Percentiles rank a stretch among this genome's conserved stretches.
Conservation (phyloP, 2,888 invertebrate species). For the Drosophila seclusa region DNA sequence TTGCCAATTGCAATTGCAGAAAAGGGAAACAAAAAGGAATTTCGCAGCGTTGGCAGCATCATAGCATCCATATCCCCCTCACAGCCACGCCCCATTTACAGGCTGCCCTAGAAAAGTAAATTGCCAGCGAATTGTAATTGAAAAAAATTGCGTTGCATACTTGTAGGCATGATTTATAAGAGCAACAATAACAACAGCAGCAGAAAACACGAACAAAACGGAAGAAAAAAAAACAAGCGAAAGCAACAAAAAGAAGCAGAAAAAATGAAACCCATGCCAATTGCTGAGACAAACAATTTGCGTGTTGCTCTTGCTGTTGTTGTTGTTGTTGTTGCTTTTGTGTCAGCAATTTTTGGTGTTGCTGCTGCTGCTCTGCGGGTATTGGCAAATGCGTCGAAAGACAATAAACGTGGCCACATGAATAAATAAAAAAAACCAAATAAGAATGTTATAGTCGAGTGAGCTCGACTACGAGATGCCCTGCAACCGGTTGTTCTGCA, state of each 20-base stretch:
- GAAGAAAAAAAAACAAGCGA: background rate
- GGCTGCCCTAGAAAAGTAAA: constrained; percentile 13
- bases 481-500: background rate
- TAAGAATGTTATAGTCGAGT: background rate
- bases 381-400: constrained; percentile 66
- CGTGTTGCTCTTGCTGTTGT: constrained; percentile 21
- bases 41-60: constrained; percentile 14
- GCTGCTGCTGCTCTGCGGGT: constrained; percentile 26
- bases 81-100: background rate
- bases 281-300: constrained; percentile 69
- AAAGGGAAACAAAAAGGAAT: constrained; percentile 10
- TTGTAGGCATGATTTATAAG: constrained; percentile 55
- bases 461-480: background rate
- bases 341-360: constrained; percentile 55
- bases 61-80: background rate
- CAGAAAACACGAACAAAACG: background rate
- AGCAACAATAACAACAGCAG: constrained; percentile 10
- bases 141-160: constrained; percentile 59
- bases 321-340: constrained; percentile 34
- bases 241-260: background rate
- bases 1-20: constrained; percentile 35
- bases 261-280: constrained; percentile 43
- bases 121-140: constrained; percentile 44
- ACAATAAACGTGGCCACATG: constrained; percentile 63
- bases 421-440: constrained; percentile 27